Conservation (phyloP, 2,113 vertebrate species). For the Bos taurus region ARS-UCD2.0 NC_037343.1:64077001-64077500, state of each 20-base stretch:
- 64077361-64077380: not conserved
- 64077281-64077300: rapidly evolving
- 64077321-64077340: not conserved
- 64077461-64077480: not conserved
- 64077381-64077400: not conserved
- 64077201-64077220: not conserved
- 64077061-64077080: not conserved
- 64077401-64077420: not conserved
- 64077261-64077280: not conserved
- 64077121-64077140: not conserved
- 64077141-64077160: not conserved
- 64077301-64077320: not conserved
- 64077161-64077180: not conserved
- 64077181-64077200: not conserved
- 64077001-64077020: not conserved
- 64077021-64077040: rapidly evolving
- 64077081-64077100: rapidly evolving
- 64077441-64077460: not conserved
- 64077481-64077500: not conserved
- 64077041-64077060: not conserved
- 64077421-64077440: not conserved
- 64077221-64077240: not conserved
- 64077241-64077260: rapidly evolving
- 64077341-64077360: not conserved
- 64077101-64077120: not conserved